Evolutionary conservation across 1,140 invertebrate species (phyloP).

Genomic region (Drosophila guanche): DNA sequence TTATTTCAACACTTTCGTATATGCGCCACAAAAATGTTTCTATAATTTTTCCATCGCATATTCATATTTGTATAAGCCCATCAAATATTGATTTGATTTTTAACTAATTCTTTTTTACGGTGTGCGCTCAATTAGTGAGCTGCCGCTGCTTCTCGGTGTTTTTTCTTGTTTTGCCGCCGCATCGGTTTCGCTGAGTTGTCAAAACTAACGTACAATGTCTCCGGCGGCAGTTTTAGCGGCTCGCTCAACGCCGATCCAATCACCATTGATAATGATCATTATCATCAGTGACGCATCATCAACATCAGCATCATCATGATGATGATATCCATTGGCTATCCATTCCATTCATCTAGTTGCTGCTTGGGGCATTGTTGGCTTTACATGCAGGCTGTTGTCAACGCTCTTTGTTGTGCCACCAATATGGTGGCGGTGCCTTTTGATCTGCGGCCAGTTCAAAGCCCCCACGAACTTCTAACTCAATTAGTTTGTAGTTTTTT

Average conservation of each 20-base stretch:
- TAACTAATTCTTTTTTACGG: slow-evolving; percentile 18
- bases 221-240: slow-evolving; percentile 69
- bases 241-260: slow-evolving; percentile 39
- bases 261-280: not conserved
- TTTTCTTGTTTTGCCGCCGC: slow-evolving; percentile 32
- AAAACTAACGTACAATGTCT: slow-evolving; percentile 71
- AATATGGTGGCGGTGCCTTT: slow-evolving; percentile 68
- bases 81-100: slow-evolving; percentile 38
- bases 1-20: no score
- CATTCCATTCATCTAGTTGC: slow-evolving; percentile 52
- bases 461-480: slow-evolving; percentile 72
- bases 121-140: slow-evolving; percentile 63
- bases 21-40: no score
- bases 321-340: slow-evolving; percentile 13
- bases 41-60: not conserved
- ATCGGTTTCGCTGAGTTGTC: slow-evolving; percentile 61
- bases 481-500: slow-evolving; percentile 79
- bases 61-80: slow-evolving; percentile 25
- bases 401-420: slow-evolving; percentile 81
- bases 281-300: slow-evolving; percentile 3
- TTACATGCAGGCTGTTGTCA: slow-evolving; percentile 70
- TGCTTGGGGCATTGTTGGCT: slow-evolving; percentile 69
- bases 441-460: slow-evolving; percentile 74
- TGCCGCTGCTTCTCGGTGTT: not conserved
- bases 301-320: slow-evolving; percentile 44